Percentiles rank a stretch among this genome's conserved stretches.
These are phyloP conservation scores for Ips typographus DNA, from an alignment of 1,140 invertebrate genomes.

Conservation along the genomic window DNA sequence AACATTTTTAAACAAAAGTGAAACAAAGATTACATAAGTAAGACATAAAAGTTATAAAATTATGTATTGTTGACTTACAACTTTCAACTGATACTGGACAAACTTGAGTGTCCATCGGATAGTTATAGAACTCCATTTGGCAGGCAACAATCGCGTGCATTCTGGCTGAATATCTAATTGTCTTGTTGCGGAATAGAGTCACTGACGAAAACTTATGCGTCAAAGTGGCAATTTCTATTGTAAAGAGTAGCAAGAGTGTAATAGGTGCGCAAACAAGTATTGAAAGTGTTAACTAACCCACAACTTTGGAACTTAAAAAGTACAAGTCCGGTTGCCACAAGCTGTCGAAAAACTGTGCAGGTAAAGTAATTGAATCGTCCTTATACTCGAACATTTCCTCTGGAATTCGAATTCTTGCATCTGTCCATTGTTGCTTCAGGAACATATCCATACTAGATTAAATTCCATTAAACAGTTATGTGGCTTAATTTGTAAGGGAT, in stretches of 20 bases:
- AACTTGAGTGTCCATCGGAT: slow-evolving; percentile 82
- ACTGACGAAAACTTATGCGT: slow-evolving; percentile 80
- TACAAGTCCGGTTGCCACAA: slow-evolving; percentile 87
- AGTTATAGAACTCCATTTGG: slow-evolving; percentile 83
- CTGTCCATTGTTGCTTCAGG: slow-evolving; percentile 77
- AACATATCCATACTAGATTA: slow-evolving; percentile 76
- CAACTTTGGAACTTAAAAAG: slow-evolving; percentile 81
- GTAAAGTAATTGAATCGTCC: slow-evolving; percentile 75
- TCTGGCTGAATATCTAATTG: slow-evolving; percentile 72
- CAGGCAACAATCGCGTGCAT: slow-evolving; percentile 83
- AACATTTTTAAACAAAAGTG: neutral
- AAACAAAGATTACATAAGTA: slow-evolving; percentile 14
- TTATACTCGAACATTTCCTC: slow-evolving; percentile 74
- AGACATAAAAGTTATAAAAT: slow-evolving; percentile 1
- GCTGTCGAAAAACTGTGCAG: slow-evolving; percentile 76
- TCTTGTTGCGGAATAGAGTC: slow-evolving; percentile 76
- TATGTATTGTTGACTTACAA: slow-evolving; percentile 62
- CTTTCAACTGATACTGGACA: slow-evolving; percentile 81
- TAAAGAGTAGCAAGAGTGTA: neutral
- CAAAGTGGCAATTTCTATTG: slow-evolving; percentile 71
- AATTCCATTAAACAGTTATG: too few relatives aligned
- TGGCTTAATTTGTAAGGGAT: too few relatives aligned
- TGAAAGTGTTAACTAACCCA: slow-evolving; percentile 57
- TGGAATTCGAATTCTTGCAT: slow-evolving; percentile 70
- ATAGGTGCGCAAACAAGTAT: neutral